These are phyloP conservation scores for Brachionus koreanus DNA, from an alignment of 1,140 invertebrate genomes.

Conservation along the genomic window DNA sequence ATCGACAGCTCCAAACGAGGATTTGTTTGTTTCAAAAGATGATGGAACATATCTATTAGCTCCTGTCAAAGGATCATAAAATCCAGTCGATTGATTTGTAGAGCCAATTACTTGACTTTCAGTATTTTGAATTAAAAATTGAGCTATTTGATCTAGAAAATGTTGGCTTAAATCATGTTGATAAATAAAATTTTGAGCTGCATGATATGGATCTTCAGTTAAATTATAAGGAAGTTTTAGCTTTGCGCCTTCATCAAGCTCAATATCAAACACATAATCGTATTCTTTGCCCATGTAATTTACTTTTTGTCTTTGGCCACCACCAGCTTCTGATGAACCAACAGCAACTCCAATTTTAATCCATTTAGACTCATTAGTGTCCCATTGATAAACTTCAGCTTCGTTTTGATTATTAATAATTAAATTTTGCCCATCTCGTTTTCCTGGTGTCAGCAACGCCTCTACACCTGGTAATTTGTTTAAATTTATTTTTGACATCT, in stretches of 20 bases:
- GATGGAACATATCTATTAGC: slow-evolving; percentile 20
- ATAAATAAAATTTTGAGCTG: slow-evolving; percentile 67
- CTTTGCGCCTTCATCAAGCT: slow-evolving; percentile 78
- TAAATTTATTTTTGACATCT: slow-evolving; percentile 76
- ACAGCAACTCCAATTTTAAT: slow-evolving; percentile 82
- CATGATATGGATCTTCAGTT: slow-evolving; percentile 66
- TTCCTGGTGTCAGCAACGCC: slow-evolving; percentile 71
- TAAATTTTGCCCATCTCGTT: slow-evolving; percentile 75
- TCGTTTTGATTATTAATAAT: slow-evolving; percentile 70
- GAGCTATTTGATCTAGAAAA: slow-evolving; percentile 82
- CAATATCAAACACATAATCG: slow-evolving; percentile 90
- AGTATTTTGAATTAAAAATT: slow-evolving; percentile 83
- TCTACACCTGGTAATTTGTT: slow-evolving; percentile 76
- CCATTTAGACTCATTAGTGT: slow-evolving; percentile 69
- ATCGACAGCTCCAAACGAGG: neutral
- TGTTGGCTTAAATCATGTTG: slow-evolving; percentile 73
- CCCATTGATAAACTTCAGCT: slow-evolving; percentile 70
- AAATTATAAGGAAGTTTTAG: slow-evolving; percentile 87
- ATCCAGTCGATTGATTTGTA: slow-evolving; percentile 45
- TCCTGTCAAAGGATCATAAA: slow-evolving; percentile 59
- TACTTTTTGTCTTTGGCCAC: slow-evolving; percentile 66
- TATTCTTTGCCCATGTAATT: slow-evolving; percentile 81
- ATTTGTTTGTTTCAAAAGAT: neutral
- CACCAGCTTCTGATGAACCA: slow-evolving; percentile 68
- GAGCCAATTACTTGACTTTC: slow-evolving; percentile 55